A percentile compares a stretch with the other conserved stretches of the same genome.
Evolutionary conservation across 2,888 invertebrate species (phyloP).

Genomic region (Smittia aterrima): DNA sequence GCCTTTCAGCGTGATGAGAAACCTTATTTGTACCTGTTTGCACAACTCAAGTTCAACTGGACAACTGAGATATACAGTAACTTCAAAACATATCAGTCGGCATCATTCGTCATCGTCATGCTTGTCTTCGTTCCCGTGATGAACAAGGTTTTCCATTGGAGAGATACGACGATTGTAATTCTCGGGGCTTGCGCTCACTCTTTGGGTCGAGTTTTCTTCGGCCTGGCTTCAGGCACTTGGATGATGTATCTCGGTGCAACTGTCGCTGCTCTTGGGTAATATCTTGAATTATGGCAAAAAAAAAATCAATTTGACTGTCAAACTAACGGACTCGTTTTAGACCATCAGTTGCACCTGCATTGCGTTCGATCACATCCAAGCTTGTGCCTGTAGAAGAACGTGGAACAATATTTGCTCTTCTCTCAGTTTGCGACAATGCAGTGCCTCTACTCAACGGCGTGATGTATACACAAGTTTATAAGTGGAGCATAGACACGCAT

Average conservation of each 20-base stretch:
- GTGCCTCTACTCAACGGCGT: conserved; percentile 72
- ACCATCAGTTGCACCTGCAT: conserved; percentile 73
- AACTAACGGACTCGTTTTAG: conserved; percentile 52
- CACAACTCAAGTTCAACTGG: conserved; percentile 72
- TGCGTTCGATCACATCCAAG: conserved; percentile 80
- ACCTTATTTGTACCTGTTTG: conserved; percentile 71
- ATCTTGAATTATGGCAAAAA: background rate
- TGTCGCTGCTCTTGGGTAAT: conserved; percentile 61
- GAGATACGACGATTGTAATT: conserved; percentile 71
- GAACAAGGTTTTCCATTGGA: conserved; percentile 65
- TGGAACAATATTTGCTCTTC: conserved; percentile 75
- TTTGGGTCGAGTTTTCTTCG: conserved; percentile 66
- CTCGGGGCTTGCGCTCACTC: conserved; percentile 70
- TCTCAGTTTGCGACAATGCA: conserved; percentile 78
- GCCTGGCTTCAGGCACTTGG: conserved; percentile 57
- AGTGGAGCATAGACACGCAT: conserved; percentile 60
- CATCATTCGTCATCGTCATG: conserved; percentile 69
- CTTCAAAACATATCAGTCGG: conserved; percentile 71
- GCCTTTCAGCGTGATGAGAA: conserved; percentile 83
- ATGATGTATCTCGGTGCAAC: conserved; percentile 71
- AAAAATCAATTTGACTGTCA: background rate
- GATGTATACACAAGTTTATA: conserved; percentile 71
- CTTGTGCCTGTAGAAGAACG: conserved; percentile 68
- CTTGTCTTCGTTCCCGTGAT: conserved; percentile 69
- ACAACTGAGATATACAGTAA: conserved; percentile 65